Base-by-base conservation (phyloP, 2,797 vertebrate species). In the Zalophus californianus region DNA sequence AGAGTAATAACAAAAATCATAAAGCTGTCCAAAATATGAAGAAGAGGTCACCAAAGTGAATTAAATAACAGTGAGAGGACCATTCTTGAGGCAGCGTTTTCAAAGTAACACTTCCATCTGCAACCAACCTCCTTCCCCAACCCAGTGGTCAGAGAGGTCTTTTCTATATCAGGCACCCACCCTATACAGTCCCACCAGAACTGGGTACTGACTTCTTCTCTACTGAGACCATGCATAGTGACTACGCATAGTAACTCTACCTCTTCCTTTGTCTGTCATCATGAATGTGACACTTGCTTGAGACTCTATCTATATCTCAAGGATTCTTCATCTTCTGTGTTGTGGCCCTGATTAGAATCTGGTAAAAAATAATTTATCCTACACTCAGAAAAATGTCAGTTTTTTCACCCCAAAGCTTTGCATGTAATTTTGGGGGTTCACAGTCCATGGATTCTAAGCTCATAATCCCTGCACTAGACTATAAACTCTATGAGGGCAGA, bases 1-100 rank as follows among this genome's bases (percentile, higher is more conserved):
- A n/a, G 35, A 66, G 78, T 27, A 38, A 89, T 70, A 73, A 86
- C 21, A 32, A 50, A 95, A 94, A 89, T 70, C 41, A 86, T 25
- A 66, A 78, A 56, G 5, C 64, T 60, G 25, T 56, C 11, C 18
- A 64, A 82, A 66, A 64, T n/a, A 27, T 2, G 29, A 86, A 82
- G 18, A 86, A 78, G 50, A 79, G 18, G 35, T 62, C 68, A 25
- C 52, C 18, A 20, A 48, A 48, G n/a, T 41, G 50, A 35, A 54
- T 50, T 50, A 50, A 56, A 11, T 35, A 73, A n/a, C 3, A 70
- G 29, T 18, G 35, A 82, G 78, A 38, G 6, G 15, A 20, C 20
- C 3, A 12, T 20, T 21, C 41, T 32, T 66, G 41, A 15, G 4
- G 14, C 14, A 73, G 12, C 13, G 29, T 38, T 66, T 85, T 60